phyloP scores from a whole-genome alignment of 1,140 invertebrate species.

The Brachionus paranguensis region DNA sequence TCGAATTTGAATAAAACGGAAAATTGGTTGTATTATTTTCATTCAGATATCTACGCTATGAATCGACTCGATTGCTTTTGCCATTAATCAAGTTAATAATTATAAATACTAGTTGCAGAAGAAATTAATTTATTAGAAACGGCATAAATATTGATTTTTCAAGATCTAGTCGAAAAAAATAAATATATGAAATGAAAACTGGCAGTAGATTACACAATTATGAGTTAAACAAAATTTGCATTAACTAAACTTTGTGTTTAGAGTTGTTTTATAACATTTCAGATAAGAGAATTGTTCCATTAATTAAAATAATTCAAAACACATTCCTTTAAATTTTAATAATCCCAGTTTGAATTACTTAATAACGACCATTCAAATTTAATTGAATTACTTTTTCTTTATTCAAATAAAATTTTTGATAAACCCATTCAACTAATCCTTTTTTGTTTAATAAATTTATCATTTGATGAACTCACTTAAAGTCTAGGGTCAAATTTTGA shows the following conservation, averaged over 20 bases:
- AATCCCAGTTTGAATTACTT: not conserved
- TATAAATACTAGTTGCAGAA: not conserved
- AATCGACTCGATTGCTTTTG: not conserved
- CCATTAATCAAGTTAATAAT: slow-evolving; percentile 36
- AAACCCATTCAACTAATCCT: not conserved
- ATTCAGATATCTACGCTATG: not conserved
- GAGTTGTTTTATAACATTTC: not conserved
- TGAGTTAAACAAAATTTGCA: not conserved
- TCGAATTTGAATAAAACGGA: not conserved
- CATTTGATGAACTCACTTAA: not conserved
- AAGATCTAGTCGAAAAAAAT: slow-evolving; percentile 8
- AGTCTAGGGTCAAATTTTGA: no score
- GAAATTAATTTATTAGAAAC: slow-evolving; percentile 40
- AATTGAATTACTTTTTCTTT: not conserved
- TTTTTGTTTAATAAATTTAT: not conserved
- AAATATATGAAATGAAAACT: not conserved
- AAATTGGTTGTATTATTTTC: not conserved
- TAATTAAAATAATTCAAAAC: not conserved
- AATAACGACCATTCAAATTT: not conserved
- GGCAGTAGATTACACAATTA: slow-evolving; percentile 27
- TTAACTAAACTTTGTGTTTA: not conserved
- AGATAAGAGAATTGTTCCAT: not conserved
- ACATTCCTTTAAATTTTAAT: not conserved
- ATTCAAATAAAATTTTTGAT: not conserved
- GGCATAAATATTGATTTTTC: slow-evolving; percentile 40